Base-by-base conservation (phyloP, 1,140 invertebrate species). In the Geopemphigus sp. region DNA sequence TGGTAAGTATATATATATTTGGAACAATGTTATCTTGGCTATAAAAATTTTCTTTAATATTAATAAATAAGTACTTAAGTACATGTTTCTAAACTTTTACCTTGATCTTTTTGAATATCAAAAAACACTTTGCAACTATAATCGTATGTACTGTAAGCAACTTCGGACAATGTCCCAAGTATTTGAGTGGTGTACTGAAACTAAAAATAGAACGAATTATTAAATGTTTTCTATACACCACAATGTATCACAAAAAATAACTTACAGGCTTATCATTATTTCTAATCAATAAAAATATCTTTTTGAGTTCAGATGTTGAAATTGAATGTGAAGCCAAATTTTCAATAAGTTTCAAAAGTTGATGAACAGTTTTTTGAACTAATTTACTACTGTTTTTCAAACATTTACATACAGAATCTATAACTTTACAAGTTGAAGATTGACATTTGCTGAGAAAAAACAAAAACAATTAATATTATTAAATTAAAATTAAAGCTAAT, bases 311-410 rank as follows among this genome's bases (percentile, higher is more conserved):
- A 24, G 83, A 84, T 0, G 89, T 85, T 24, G 87, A 86, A 73
- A 90, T 88, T 63, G 89, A 90, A 59, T 89, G 85, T 64, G 87
- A 88, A 59, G 88, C 89, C 22, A 90, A 84, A 81, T 85, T 85
- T 84, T 90, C 89, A 50, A 90, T 84, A 15, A 90, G 82, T 81
- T 86, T 86, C 61, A 90, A 87, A 39, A 90, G 83, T 82, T 88
- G 87, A 80, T 86, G 86, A 81, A 86, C 83, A 80, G 87, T 85
- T 26, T 82, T 84, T 78, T 83, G 83, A 26, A 80, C 47, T 61
- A 83, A 80, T 5, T 54, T 14, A 45, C 68, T 66, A 53, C 54
- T 56, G n/a, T 81, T 76, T 53, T 59, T 32, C 54, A 82, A 82
- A 66, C 78, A 78, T 54, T 84, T 83, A 76, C 87, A 86, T 3